Evolutionary conservation across 2,888 invertebrate species (phyloP), one percentile per base, ranked within the genome.

Genomic region (Morpho achilles): DNA sequence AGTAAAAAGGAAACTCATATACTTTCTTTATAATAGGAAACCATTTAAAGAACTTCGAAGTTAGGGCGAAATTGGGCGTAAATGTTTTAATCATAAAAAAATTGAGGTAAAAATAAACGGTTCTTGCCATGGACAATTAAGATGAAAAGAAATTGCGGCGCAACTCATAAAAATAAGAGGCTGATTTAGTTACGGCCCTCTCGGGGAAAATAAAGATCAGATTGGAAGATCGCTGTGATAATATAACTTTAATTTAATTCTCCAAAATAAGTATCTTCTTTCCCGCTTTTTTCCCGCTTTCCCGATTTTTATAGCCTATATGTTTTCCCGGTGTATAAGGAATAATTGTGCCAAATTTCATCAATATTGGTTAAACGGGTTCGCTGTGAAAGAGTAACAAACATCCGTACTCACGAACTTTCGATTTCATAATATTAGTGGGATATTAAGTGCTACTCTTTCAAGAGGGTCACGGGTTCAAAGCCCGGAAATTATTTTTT

Each of bases 151-250:
- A 67, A 69, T 68, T 54, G 64, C 52, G 56, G 57, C 61, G 42
- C 16, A 23, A 39, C 39, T 66, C 64, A 66, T 71, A 69, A 71
- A 71, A 65, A 66, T 63, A 60, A 67, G 64, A 69, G 32, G 61
- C 61, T 58, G 67, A 67, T 62, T 73, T 69, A 70, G 67, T 68
- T 71, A 70, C 67, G 59, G 58, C 66, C 64, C 71, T 66, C 69
- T 7, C 50, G 66, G 63, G 73, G 59, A 62, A 63, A 63, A 68
- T 65, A 61, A 68, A 67, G 65, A 62, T 67, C 61, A 58, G 53
- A 63, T 62, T 59, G 60, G 50, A 57, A 59, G 62, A 53, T 53
- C 64, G 63, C 56, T 56, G 58, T 61, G 59, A 66, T 68, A 64
- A 67, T 61, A 60, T 60, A 59, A 62, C 55, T 68, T 67, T 66